Evolutionary conservation across 1,140 invertebrate genomes (phyloP).

Genomic region (Liolophura sinensis): DNA sequence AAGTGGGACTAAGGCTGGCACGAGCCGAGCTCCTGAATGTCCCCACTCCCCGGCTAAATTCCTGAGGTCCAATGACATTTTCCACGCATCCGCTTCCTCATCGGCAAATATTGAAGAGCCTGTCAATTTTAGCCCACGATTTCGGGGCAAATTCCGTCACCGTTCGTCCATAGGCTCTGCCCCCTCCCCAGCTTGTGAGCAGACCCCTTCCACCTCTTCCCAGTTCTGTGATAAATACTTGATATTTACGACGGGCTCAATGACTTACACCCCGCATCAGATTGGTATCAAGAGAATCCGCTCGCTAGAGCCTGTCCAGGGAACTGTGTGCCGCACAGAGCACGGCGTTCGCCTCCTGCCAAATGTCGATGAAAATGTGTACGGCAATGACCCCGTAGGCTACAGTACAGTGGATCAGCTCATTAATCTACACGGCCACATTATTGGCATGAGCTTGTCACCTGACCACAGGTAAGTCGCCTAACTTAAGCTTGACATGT

Average conservation of each 20-base stretch:
- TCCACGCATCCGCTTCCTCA: no score
- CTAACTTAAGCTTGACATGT: no score
- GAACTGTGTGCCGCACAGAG: slow-evolving; percentile 10
- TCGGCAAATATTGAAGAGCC: no score
- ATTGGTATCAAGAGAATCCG: slow-evolving; percentile 83
- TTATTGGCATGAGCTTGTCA: slow-evolving; percentile 86
- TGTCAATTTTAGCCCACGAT: no score
- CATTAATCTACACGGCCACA: slow-evolving; percentile 86
- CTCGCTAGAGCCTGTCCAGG: slow-evolving; percentile 45
- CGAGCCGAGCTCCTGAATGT: no score
- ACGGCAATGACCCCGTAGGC: slow-evolving; percentile 23
- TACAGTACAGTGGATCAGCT: slow-evolving; percentile 77
- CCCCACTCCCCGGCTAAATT: no score
- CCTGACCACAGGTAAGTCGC: slow-evolving; percentile 75
- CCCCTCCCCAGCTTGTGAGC: no score
- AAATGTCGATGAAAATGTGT: slow-evolving; percentile 29
- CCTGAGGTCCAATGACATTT: no score
- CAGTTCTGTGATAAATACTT: slow-evolving; percentile 72
- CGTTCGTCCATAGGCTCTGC: no score
- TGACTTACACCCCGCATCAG: slow-evolving; percentile 86
- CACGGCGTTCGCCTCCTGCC: slow-evolving; percentile 25
- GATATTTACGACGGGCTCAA: slow-evolving; percentile 83
- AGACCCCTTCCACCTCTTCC: slow-evolving; percentile 6
- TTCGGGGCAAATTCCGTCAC: no score
- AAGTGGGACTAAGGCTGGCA: no score